Evolutionary conservation across 2,888 invertebrate species (phyloP).

Genomic region (Ptilodon capucinus): DNA sequence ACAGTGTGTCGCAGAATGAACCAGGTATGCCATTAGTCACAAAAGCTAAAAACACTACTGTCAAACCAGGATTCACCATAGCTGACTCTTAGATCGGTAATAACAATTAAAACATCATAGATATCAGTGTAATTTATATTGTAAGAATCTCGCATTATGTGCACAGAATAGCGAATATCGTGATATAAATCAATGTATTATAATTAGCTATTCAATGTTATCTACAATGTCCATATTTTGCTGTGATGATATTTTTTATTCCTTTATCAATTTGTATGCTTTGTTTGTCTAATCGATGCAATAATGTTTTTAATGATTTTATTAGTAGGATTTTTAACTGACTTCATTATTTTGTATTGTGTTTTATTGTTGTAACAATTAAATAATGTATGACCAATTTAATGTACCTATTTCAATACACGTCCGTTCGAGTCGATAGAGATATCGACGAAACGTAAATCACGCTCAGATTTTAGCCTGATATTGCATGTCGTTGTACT

Average conservation of each 20-base stretch:
- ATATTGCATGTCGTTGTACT: too few species aligned
- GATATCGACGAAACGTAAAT: too few species aligned
- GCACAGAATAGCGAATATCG: conserved; percentile 5
- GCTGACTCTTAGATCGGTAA: conserved; percentile 36
- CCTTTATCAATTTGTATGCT: neutral
- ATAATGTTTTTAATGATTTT: conserved; percentile 4
- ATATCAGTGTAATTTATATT: conserved; percentile 22
- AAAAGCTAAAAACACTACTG: conserved; percentile 56
- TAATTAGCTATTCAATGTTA: conserved; percentile 10
- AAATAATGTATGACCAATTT: conserved; percentile 9
- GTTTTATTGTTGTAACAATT: conserved; percentile 9
- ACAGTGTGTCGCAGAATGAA: conserved; percentile 33
- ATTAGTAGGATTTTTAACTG: conserved; percentile 15
- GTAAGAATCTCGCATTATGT: conserved; percentile 11
- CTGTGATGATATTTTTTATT: conserved; percentile 15
- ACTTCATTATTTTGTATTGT: conserved; percentile 25
- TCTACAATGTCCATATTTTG: conserved; percentile 10
- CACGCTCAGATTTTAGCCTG: too few species aligned
- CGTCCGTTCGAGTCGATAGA: too few species aligned
- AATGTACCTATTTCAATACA: too few species aligned
- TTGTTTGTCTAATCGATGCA: conserved; percentile 14
- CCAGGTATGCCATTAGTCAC: conserved; percentile 51
- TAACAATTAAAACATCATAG: conserved; percentile 10
- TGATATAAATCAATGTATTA: conserved; percentile 8
- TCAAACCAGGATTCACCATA: conserved; percentile 69